phyloP scores from a whole-genome alignment of 2,888 invertebrate genomes.

The Drosophila diplacantha region DNA sequence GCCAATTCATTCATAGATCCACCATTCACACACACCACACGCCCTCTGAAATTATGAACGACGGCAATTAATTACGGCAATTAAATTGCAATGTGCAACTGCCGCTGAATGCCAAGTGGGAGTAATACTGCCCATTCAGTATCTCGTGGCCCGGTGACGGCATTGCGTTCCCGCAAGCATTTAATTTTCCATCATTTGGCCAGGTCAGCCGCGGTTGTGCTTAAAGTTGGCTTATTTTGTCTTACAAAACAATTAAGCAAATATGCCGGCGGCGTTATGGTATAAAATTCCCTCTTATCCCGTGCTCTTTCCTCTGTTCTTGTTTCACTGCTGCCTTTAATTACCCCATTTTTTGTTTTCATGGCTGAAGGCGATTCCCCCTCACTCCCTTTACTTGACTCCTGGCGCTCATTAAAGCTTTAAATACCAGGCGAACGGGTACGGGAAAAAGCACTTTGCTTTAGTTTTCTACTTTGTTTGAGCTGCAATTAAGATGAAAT shows the following conservation, averaged over 20 bases:
- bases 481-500: slow-evolving; percentile 2
- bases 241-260: slow-evolving; percentile 46
- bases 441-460: neutral
- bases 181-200: slow-evolving; percentile 47
- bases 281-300: slow-evolving; percentile 1
- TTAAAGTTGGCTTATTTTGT: slow-evolving; percentile 19
- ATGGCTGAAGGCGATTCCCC: slow-evolving; percentile 1
- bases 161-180: slow-evolving; percentile 40
- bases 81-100: slow-evolving; percentile 64
- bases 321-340: slow-evolving; percentile 11
- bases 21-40: slow-evolving; percentile 4
- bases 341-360: slow-evolving; percentile 12
- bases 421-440: neutral
- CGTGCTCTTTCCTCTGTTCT: neutral
- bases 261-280: slow-evolving; percentile 24
- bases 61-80: slow-evolving; percentile 62
- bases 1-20: slow-evolving; percentile 54
- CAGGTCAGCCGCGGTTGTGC: slow-evolving; percentile 24
- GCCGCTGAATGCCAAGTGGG: slow-evolving; percentile 44
- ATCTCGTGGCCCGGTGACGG: neutral
- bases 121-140: neutral
- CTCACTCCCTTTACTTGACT: slow-evolving; percentile 14
- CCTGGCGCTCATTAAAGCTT: slow-evolving; percentile 33
- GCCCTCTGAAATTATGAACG: slow-evolving; percentile 19
- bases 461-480: neutral